Evolutionary conservation across 2,888 invertebrate genomes (phyloP).

Genomic region (Synergus laeviventris): DNA sequence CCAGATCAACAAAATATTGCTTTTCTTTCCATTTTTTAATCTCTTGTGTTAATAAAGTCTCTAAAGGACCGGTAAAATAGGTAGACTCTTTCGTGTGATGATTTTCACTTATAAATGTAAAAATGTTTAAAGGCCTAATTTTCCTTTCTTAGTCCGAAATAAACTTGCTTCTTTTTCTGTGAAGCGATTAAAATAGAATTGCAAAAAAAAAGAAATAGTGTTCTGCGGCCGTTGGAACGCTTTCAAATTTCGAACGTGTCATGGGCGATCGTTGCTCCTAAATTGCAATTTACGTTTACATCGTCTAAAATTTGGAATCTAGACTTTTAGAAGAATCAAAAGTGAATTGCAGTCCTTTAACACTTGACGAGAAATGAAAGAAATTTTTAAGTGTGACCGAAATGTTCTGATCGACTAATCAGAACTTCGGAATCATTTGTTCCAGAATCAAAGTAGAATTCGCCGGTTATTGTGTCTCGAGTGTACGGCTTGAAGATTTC

Average conservation of each 20-base stretch:
- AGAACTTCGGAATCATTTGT: neutral
- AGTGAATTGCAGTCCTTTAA: neutral
- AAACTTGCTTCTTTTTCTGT: neutral
- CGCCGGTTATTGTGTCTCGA: neutral
- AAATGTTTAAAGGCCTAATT: neutral
- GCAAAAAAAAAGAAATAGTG: neutral
- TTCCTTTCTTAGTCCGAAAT: neutral
- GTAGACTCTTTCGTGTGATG: neutral
- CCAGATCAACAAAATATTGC: neutral
- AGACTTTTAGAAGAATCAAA: neutral
- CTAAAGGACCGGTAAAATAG: neutral
- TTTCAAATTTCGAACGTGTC: slow-evolving; percentile 1
- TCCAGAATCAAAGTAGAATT: neutral
- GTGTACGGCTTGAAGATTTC: neutral
- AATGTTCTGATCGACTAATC: neutral
- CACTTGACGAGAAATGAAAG: neutral
- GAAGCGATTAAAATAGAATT: neutral
- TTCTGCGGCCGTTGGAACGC: neutral
- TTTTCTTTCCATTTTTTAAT: neutral
- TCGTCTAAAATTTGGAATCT: neutral
- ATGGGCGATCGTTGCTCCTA: neutral
- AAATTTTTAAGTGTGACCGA: neutral
- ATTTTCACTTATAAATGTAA: neutral
- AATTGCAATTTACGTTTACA: neutral
- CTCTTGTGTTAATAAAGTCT: neutral